Evolutionary conservation across 2,113 vertebrate genomes (phyloP).

Genomic region (Lynx canadensis): DNA sequence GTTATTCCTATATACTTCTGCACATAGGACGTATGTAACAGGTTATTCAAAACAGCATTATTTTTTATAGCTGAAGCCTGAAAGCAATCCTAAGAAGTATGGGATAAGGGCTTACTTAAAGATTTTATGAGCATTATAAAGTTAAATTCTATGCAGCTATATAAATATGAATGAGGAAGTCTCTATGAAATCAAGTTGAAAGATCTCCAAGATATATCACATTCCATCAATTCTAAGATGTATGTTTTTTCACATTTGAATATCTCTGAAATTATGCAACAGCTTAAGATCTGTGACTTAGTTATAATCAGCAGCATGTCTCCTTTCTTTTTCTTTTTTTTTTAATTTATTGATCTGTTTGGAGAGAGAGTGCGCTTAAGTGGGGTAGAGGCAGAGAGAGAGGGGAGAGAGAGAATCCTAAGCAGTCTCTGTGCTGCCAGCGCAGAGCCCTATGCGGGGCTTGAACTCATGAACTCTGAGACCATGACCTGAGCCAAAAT

Average conservation of each 20-base stretch:
- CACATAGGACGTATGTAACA: background rate
- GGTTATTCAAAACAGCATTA: background rate
- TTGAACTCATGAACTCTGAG: too few species aligned
- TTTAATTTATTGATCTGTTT: too few species aligned
- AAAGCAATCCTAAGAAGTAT: background rate
- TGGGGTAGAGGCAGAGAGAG: too few species aligned
- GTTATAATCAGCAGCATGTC: background rate
- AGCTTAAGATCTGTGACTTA: constrained; percentile 5
- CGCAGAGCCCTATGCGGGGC: too few species aligned
- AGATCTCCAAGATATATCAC: background rate
- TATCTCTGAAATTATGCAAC: background rate
- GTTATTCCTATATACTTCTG: background rate
- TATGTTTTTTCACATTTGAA: background rate
- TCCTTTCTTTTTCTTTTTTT: background rate
- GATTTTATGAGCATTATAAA: background rate
- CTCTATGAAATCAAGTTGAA: background rate
- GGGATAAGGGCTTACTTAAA: background rate
- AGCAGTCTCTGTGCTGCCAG: too few species aligned
- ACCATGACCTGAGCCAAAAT: too few species aligned
- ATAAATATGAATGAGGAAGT: background rate
- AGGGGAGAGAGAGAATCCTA: too few species aligned
- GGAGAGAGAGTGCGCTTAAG: too few species aligned
- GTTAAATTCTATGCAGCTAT: background rate
- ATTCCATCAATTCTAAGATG: background rate
- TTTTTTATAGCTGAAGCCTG: background rate